These are phyloP conservation scores for Boloria selene DNA, from an alignment of 2,888 invertebrate species.

Conservation along the genomic window DNA sequence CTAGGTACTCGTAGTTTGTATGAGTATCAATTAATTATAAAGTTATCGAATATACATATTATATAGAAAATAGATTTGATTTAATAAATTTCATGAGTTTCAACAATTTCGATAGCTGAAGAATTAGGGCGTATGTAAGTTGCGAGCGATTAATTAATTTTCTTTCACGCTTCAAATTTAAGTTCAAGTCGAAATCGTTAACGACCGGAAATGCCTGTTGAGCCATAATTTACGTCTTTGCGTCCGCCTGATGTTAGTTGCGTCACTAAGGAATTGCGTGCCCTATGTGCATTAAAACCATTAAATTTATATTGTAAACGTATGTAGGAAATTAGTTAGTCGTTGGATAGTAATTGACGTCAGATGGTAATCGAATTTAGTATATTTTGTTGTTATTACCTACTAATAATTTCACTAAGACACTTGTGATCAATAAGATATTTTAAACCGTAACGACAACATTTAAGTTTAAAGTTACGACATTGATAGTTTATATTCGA, in stretches of 20 bases:
- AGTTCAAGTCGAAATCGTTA: constrained; percentile 74
- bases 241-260: constrained; percentile 65
- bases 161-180: constrained; percentile 75
- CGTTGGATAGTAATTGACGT: constrained; percentile 70
- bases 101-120: neutral
- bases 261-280: constrained; percentile 77
- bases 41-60: too few species aligned
- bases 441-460: too few species aligned
- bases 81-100: too few species aligned
- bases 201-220: constrained; percentile 77
- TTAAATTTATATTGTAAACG: constrained; percentile 73
- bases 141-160: constrained; percentile 68
- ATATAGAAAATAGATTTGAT: too few species aligned
- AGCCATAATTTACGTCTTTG: constrained; percentile 75
- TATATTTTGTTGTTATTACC: constrained; percentile 23
- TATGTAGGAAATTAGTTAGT: constrained; percentile 75
- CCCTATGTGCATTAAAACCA: constrained; percentile 65
- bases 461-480: too few species aligned
- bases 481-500: too few species aligned
- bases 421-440: too few species aligned
- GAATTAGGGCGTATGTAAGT: constrained; percentile 10
- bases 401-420: constrained; percentile 1
- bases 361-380: constrained; percentile 61
- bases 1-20: too few species aligned
- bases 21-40: too few species aligned